These are phyloP conservation scores for Caenorhabditis becei DNA, from an alignment of 2,888 invertebrate genomes.

Conservation along the genomic window DNA sequence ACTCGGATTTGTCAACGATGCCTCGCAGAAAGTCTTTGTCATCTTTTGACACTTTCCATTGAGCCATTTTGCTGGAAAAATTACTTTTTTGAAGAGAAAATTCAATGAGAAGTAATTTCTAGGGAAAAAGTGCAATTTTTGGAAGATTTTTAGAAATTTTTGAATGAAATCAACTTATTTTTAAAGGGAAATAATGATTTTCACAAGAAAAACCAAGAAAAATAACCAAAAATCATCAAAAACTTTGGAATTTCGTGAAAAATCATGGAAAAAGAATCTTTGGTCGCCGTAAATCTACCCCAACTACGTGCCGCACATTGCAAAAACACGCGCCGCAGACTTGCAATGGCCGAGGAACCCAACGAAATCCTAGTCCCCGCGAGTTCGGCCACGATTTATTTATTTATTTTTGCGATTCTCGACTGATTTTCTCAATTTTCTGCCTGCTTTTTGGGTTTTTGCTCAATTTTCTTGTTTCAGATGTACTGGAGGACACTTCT, in stretches of 20 bases:
- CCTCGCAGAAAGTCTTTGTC: constrained; percentile 30
- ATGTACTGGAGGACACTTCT: constrained; percentile 16
- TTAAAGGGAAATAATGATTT: too few relatives aligned
- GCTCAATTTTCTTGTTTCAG: constrained; percentile 16
- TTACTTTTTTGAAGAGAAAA: not conserved
- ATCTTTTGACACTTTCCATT: constrained; percentile 46
- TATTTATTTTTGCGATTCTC: constrained; percentile 4
- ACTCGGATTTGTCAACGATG: constrained; percentile 9
- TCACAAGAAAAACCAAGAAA: too few relatives aligned
- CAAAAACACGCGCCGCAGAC: constrained; percentile 18
- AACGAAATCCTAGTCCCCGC: constrained; percentile 14
- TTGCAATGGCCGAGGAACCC: constrained; percentile 37
- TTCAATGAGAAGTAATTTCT: not conserved
- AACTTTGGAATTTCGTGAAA: constrained; percentile 5
- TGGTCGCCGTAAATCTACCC: constrained; percentile 51
- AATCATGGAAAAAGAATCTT: constrained; percentile 33
- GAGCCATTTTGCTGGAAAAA: constrained; percentile 43
- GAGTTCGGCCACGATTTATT: constrained; percentile 18
- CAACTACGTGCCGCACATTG: constrained; percentile 30
- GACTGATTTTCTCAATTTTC: not conserved
- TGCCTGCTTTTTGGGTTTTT: not conserved
- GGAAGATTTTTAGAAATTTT: not conserved
- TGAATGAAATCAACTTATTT: not conserved
- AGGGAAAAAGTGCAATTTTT: too few relatives aligned
- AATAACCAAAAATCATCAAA: not conserved